Evolutionary conservation across 1,140 invertebrate genomes (phyloP), one percentile per base, ranked within the genome.

Genomic region (Drosophila simulans): DNA sequence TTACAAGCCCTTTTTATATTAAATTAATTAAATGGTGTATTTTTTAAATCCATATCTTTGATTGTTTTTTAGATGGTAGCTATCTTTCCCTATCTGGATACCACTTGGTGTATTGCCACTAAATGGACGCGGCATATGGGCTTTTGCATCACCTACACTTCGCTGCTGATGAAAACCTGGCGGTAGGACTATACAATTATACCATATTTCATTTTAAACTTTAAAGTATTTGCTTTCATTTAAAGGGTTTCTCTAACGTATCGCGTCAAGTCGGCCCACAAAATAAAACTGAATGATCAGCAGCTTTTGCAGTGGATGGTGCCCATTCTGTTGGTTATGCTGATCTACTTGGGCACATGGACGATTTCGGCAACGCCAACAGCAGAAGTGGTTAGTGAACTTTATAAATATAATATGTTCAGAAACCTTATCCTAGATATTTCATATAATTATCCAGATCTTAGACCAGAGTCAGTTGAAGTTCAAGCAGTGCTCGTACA

Each of bases 101-200:
- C 94, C 66, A 95, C 95, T 69, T 95, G 95, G 15, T 98, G 97
- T 86, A 96, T 98, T 64, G 96, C 96, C 0, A 97, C 97, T 2
- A 98, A 98, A 92, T 98, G 97, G 97, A 96, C 96, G 0, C 93
- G 97, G 25, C 97, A 98, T 92, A 94, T 98, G 91, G 97, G 97
- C 7, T 98, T 98, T 90, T 97, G 96, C 81, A 95, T 98, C 34
- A 97, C 97, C 10, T 98, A 98, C 91, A 98, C 97, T 10, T 97
- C 97, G 2, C 92, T 98, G 31, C 93, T 98, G 3, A 97, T 98
- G 95, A 98, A 98, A 93, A 98, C 97, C 4, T 98, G 97, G 97
- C 95, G 97, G 97, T 97, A 93, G 92, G 54, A 20, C 3, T 11
- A 17, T 11, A 12, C 35, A 4, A 1, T 1, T 5, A 22, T 17